A percentile compares a stretch with the other conserved stretches of the same genome.
phyloP scores from a whole-genome alignment of 92 coral and sea anemone genomes.

The Diadumene lineata region DNA sequence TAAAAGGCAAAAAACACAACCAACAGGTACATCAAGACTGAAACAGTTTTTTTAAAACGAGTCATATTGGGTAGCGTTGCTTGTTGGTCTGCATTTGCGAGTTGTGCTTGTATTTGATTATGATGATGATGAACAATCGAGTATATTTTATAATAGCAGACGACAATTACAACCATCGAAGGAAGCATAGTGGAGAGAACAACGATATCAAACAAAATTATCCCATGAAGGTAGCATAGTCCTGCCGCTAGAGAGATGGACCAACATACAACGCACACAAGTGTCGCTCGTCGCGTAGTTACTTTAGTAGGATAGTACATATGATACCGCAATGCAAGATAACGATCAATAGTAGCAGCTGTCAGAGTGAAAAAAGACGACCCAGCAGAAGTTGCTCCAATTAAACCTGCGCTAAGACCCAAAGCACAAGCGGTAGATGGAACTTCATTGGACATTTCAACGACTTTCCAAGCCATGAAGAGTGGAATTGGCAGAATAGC shows the following conservation, averaged over 20 bases:
- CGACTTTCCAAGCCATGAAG: background rate
- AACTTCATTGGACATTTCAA: background rate
- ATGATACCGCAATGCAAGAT: conserved; percentile 7
- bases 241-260: background rate
- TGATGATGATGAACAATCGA: conserved; percentile 7
- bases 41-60: background rate
- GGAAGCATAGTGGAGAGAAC: background rate
- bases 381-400: background rate
- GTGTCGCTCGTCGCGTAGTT: background rate
- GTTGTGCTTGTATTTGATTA: conserved; percentile 5
- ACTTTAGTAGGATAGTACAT: background rate
- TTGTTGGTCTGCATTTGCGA: background rate
- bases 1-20: background rate
- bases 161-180: background rate
- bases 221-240: background rate
- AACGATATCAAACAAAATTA: background rate
- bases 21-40: background rate
- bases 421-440: background rate
- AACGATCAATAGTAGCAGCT: conserved; percentile 6
- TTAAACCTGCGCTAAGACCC: background rate
- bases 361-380: background rate
- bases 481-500: background rate
- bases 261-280: background rate
- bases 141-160: background rate
- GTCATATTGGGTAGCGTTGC: background rate